These are phyloP conservation scores for Babylonia areolata DNA, from an alignment of 1,140 invertebrate genomes.

Conservation along the genomic window DNA sequence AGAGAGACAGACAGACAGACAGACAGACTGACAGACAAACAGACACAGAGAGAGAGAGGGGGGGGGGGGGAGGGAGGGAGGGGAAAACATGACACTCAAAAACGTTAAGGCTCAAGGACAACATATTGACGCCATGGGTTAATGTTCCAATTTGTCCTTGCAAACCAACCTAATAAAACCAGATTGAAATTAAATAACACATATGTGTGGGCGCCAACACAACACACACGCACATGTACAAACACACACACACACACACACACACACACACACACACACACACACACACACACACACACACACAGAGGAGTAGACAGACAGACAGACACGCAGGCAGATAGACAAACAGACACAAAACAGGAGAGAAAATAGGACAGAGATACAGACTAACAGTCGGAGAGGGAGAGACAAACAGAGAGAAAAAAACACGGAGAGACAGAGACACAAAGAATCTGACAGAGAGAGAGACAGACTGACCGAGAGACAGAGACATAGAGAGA, in stretches of 20 bases:
- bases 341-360: neutral
- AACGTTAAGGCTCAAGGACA: no score
- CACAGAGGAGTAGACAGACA: neutral
- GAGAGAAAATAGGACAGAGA: neutral
- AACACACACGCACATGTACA: neutral
- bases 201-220: no score
- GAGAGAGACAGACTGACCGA: no score
- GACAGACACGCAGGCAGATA: conserved; percentile 5
- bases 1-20: no score
- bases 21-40: no score
- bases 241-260: conserved; percentile 1
- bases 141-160: no score
- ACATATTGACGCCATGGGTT: no score
- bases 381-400: neutral
- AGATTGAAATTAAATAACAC: neutral
- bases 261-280: neutral
- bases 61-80: no score
- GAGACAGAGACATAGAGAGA: no score
- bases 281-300: neutral
- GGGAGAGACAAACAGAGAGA: neutral
- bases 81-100: no score
- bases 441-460: neutral
- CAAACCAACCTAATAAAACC: no score
- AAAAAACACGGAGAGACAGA: neutral
- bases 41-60: no score